These are phyloP conservation scores for Phytoseiulus persimilis DNA, from an alignment of 2,888 invertebrate genomes.

Conservation along the genomic window DNA sequence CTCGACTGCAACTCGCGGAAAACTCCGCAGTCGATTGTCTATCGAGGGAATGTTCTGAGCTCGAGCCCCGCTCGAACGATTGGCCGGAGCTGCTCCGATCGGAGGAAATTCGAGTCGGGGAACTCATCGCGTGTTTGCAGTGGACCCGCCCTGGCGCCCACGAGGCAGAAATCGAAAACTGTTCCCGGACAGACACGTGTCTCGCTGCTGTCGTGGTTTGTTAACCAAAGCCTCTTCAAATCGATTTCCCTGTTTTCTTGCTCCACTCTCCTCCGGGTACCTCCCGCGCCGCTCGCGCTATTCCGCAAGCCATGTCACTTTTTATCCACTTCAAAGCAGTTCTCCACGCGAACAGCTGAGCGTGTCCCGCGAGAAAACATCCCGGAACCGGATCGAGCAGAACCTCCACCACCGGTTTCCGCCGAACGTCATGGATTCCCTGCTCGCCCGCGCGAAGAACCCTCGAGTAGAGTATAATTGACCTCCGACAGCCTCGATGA, in stretches of 20 bases:
- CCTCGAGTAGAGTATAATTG: background rate
- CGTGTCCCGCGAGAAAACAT: background rate
- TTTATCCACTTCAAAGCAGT: background rate
- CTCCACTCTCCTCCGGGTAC: background rate
- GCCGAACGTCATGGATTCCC: too few species aligned
- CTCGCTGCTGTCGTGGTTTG: background rate
- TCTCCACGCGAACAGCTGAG: background rate
- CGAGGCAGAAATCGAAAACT: background rate
- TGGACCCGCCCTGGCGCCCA: background rate
- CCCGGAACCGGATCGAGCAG: background rate
- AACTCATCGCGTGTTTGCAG: background rate
- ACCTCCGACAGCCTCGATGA: background rate
- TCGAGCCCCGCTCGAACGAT: background rate
- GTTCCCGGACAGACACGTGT: background rate
- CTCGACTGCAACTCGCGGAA: too few species aligned
- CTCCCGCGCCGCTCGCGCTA: background rate
- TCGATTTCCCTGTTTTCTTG: background rate
- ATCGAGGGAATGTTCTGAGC: background rate
- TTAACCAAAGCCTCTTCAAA: conserved; percentile 5
- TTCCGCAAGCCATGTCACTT: background rate
- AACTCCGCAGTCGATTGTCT: background rate
- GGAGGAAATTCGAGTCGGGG: background rate
- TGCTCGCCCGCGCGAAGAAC: background rate
- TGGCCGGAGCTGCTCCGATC: background rate
- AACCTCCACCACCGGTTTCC: background rate